phyloP scores from a whole-genome alignment of 2,797 vertebrate genomes.

The Acridotheres tristis region DNA sequence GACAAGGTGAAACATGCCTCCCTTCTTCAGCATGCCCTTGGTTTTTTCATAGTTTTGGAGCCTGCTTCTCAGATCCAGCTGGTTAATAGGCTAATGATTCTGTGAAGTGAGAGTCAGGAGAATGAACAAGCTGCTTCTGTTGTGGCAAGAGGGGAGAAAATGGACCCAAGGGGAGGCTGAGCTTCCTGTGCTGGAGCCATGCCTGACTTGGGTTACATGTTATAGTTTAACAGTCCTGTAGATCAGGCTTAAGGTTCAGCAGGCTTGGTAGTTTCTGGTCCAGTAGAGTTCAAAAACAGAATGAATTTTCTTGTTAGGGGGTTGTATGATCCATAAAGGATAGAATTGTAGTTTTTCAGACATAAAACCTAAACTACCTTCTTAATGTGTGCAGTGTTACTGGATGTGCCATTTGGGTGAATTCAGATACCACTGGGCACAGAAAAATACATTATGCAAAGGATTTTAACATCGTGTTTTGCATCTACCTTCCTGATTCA shows the following conservation, averaged over 20 bases:
- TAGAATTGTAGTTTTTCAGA: background rate
- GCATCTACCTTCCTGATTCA: background rate
- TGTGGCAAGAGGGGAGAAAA: background rate
- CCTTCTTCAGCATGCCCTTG: background rate
- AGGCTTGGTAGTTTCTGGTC: background rate
- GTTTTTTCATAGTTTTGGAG: background rate
- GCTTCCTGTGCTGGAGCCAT: background rate
- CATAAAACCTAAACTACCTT: background rate
- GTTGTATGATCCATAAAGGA: background rate
- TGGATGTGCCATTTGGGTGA: background rate
- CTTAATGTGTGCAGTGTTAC: background rate
- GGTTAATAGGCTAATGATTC: constrained; percentile 20
- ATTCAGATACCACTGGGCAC: background rate
- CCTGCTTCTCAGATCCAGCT: background rate
- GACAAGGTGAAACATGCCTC: background rate
- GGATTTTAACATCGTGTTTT: background rate
- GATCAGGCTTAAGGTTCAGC: background rate
- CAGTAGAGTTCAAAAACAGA: background rate
- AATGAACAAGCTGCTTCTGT: constrained; percentile 20
- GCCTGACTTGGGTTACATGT: background rate
- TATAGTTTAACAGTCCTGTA: background rate
- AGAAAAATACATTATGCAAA: background rate
- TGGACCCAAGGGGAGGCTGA: background rate
- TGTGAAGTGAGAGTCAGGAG: background rate
- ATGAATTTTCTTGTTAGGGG: background rate